Evolutionary conservation across 2,113 vertebrate species (phyloP), one percentile per base, ranked within the genome.

Genomic region (Sorex fumeus): DNA sequence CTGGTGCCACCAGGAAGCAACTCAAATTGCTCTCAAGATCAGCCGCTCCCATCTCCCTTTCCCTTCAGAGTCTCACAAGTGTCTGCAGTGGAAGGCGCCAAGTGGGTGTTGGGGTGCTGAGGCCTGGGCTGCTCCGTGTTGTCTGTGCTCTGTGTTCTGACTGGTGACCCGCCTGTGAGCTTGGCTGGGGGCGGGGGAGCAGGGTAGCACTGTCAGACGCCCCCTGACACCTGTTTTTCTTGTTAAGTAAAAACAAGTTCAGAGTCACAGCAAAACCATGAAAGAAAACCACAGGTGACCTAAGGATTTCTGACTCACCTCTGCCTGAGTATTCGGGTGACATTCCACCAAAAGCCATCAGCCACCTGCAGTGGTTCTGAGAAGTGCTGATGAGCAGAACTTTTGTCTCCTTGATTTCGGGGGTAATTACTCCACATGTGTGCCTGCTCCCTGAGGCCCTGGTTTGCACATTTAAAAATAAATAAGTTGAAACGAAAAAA

Each of bases 211-310:
- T 2, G 6, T 16, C 57, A 60, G 6, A 15, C 57, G 18, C 95
- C 94, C 96, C 92, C 95, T 97, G 25, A 86, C 97, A 98, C 98
- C 98, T 98, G 98, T 96, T 97, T 96, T 97, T 98, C 97, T 97
- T 94, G 78, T 93, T 72, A 96, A 97, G 93, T 93, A 84, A 97
- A 95, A 97, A 98, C 98, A 97, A 98, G 96, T 95, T 84, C 91
- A 96, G 93, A 97, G 97, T 98, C 97, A 98, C 97, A 96, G 97
- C 95, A 98, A 98, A 98, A 98, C 98, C 98, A 98, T 98, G 97
- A 98, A 97, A 97, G 97, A 96, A 98, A 98, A 98, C 98, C 98
- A 95, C 98, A 98, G 98, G 96, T 96, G 98, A 97, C 98, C 97
- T 96, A 87, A 97, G 98, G 88, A 34, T 97, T 94, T 98, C 96